These are phyloP conservation scores for Ceratoteleas bidentatus DNA, from an alignment of 1,140 invertebrate species.

Conservation along the genomic window DNA sequence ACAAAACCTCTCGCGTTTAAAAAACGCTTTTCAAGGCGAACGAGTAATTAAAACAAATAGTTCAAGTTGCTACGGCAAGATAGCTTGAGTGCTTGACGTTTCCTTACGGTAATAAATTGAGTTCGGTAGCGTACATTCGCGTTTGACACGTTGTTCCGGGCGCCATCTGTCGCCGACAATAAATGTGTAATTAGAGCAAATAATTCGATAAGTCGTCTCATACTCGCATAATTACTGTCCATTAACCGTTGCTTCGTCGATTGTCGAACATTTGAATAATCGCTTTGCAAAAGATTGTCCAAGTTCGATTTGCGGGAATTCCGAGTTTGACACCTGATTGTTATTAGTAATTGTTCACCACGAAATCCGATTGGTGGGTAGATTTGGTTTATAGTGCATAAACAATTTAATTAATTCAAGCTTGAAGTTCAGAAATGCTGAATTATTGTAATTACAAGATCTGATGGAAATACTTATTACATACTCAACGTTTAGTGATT, in stretches of 20 bases:
- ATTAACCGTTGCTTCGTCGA: conserved; percentile 24
- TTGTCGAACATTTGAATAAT: conserved; percentile 13
- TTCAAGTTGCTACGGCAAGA: conserved; percentile 49
- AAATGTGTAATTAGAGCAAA: conserved; percentile 54
- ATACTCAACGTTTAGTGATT: too few relatives aligned
- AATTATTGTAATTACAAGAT: too few relatives aligned
- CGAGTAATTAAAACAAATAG: conserved; percentile 61
- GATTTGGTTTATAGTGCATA: too few relatives aligned
- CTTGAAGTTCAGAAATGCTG: too few relatives aligned
- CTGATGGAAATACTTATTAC: too few relatives aligned
- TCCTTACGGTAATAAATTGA: conserved; percentile 50
- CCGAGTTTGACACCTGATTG: too few relatives aligned
- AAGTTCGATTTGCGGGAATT: too few relatives aligned
- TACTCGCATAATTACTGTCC: conserved; percentile 34
- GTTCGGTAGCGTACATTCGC: conserved; percentile 34
- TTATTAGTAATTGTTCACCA: too few relatives aligned
- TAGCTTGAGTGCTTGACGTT: conserved; percentile 36
- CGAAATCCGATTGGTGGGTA: too few relatives aligned
- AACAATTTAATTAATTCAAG: too few relatives aligned
- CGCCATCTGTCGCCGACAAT: conserved; percentile 29
- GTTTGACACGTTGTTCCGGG: conserved; percentile 31
- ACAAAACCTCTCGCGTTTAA: conserved; percentile 32
- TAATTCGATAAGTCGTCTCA: conserved; percentile 37
- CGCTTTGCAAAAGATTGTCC: not conserved
- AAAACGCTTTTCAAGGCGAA: conserved; percentile 44